These are phyloP conservation scores for Tringa solitaria DNA, from an alignment of 2,113 vertebrate genomes.

Conservation along the genomic window DNA sequence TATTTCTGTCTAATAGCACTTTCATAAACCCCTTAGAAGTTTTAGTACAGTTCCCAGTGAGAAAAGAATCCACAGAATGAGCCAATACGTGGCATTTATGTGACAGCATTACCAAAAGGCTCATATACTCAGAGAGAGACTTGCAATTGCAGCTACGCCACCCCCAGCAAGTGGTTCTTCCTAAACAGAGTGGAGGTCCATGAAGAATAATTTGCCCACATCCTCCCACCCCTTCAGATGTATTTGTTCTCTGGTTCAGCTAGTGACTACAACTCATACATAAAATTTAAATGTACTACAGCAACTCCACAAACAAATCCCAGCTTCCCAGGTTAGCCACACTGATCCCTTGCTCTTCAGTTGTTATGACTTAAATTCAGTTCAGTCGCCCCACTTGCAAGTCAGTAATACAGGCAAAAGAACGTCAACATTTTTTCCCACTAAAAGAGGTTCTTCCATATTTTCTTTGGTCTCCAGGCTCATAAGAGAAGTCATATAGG, in stretches of 20 bases:
- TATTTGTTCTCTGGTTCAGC: neutral
- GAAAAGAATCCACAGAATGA: constrained; percentile 5
- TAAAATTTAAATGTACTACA: neutral
- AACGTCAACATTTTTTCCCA: neutral
- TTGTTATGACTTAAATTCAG: neutral
- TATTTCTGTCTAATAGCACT: neutral
- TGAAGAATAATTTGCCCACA: neutral
- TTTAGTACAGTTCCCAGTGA: neutral
- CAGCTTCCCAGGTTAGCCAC: neutral
- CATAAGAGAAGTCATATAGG: neutral
- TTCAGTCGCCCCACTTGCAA: neutral
- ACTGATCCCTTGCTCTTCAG: neutral
- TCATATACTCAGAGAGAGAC: neutral
- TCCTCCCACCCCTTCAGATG: neutral
- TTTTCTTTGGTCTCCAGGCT: neutral
- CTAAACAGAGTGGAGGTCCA: neutral
- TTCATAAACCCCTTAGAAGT: constrained; percentile 39
- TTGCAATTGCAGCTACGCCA: neutral
- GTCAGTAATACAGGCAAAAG: neutral
- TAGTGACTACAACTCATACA: neutral
- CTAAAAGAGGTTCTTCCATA: neutral
- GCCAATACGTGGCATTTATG: neutral
- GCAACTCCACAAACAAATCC: neutral
- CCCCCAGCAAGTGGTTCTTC: neutral
- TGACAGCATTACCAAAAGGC: constrained; percentile 12